Conservation (phyloP, 23 tunicate species). For the Diplosoma virens region DNA sequence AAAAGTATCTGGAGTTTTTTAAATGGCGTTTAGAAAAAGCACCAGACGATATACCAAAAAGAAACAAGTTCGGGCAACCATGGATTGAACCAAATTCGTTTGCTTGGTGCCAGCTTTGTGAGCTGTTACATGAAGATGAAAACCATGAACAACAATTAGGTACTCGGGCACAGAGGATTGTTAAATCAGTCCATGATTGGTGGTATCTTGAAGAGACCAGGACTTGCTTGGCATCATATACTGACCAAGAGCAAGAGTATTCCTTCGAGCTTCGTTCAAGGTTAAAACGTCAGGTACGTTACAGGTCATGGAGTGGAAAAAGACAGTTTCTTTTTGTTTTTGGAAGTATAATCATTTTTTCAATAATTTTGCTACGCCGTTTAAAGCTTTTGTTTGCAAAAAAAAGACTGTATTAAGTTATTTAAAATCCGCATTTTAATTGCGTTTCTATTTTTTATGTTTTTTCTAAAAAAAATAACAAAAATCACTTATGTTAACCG, state of each 20-base stretch:
- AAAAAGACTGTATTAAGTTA: no score
- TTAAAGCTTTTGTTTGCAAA: no score
- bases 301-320: no score
- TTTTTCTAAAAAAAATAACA: no score
- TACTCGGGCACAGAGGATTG: conserved; percentile 12
- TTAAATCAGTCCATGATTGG: conserved; percentile 20
- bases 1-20: neutral
- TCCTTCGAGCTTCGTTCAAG: no score
- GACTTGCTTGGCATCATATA: conserved; percentile 20
- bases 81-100: neutral
- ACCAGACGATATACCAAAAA: neutral
- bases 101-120: conserved; percentile 35
- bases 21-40: neutral
- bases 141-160: conserved; percentile 8
- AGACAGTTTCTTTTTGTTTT: no score
- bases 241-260: neutral
- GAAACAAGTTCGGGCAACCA: neutral
- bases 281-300: no score
- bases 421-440: no score
- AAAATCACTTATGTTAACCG: no score
- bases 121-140: conserved; percentile 33
- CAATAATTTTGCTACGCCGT: no score
- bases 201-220: conserved; percentile 42
- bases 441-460: no score
- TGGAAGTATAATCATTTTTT: no score